Evolutionary conservation across 92 coral and sea anemone genomes (phyloP), one percentile per base, ranked within the genome.

Genomic region (Parazoanthus atlanticus): DNA sequence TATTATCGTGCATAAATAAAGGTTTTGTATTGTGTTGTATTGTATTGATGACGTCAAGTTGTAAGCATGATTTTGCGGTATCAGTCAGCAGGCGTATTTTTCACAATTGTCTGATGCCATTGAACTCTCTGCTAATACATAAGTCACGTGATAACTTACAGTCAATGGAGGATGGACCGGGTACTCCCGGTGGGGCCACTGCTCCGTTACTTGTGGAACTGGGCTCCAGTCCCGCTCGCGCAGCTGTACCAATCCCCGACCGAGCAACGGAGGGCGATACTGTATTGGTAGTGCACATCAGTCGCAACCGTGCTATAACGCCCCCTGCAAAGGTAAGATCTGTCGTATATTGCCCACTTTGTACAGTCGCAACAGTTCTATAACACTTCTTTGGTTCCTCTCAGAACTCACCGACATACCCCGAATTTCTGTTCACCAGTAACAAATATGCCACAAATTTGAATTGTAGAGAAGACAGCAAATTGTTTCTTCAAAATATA

Each of bases 181-280:
- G 19, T 78, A n/a, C 34, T 43, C 82, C 40, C 64, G 65, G 21
- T 78, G 82, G 82, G 38, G 82, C 38, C 64, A 19, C 66, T 78
- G 82, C 66, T 43, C 82, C 8, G 82, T 47, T 31, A 78, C 66
- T 36, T 78, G 82, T 47, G 82, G 82, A n/a, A 28, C 40, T 47
- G 82, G 82, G 82, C 19, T 46, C 82, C 82, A 78, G 82, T 78
- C 33, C 23, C 82, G 82, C 33, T 46, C 82, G 36, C 82, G 82
- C 82, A 78, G 82, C 65, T 78, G 82, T 16, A 78, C 61, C 61
- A 78, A 78, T 10, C 82, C 82, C 11, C 33, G 36, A 28, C 82
- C 82, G 40, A 52, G 64, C 61, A 15, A 78, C 82, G 82, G 82
- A 46, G 82, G 82, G 33, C 65, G 25, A 1, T 15, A 26, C 23